Conservation (phyloP, 2,113 vertebrate species). For the Urocynchramus pylzowi region DNA sequence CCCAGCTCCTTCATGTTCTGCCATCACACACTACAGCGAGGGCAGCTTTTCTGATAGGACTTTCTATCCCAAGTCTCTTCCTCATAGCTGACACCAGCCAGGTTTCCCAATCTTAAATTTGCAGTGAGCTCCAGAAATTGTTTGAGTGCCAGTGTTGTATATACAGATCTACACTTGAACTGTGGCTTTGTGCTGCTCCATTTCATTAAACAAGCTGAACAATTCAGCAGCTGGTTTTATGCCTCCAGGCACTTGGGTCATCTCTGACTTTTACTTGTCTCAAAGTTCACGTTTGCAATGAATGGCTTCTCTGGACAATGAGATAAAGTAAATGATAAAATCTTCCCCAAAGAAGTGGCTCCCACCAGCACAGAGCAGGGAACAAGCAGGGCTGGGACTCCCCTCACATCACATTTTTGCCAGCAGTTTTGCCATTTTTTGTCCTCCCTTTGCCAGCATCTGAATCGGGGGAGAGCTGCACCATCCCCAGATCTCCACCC, state of each 20-base stretch:
- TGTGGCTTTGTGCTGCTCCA: conserved; percentile 5
- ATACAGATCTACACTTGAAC: neutral
- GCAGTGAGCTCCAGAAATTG: neutral
- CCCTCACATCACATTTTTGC: neutral
- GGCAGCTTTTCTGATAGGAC: neutral
- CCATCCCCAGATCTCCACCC: neutral
- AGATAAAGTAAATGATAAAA: neutral
- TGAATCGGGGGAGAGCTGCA: neutral
- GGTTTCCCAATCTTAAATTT: neutral
- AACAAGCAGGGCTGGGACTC: neutral
- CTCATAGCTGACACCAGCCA: neutral
- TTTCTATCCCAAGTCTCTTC: neutral
- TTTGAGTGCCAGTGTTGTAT: neutral
- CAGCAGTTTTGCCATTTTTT: neutral
- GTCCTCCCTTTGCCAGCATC: neutral
- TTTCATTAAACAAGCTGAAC: conserved; percentile 42
- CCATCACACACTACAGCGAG: neutral
- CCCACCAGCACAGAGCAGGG: neutral
- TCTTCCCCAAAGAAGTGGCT: neutral
- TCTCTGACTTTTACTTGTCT: conserved; percentile 15
- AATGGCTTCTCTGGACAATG: neutral
- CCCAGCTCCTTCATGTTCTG: neutral
- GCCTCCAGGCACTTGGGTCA: conserved; percentile 31
- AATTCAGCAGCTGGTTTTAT: neutral
- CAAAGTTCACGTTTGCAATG: neutral